Evolutionary conservation across 2,797 vertebrate genomes (phyloP), one percentile per base, ranked within the genome.

Genomic region (Neomorphus geoffroyi): DNA sequence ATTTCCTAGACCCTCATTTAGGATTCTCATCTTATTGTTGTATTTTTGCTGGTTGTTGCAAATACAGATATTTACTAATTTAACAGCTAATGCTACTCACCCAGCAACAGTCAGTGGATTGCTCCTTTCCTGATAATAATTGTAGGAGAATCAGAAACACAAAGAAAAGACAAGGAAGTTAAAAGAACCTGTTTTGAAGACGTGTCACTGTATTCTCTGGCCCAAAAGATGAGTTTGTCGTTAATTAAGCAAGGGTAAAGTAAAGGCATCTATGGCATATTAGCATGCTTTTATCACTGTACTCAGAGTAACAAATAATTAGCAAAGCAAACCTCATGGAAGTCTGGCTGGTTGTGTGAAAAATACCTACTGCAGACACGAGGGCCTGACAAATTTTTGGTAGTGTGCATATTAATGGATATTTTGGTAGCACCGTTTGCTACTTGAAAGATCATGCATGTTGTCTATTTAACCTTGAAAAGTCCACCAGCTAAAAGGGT

Each of bases 391-490:
- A 93, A 43, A 87, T 95, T 90, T 95, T 78, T 93, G 72, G 73
- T 95, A 96, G 96, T 93, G 74, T 94, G 66, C 77, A 30, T 92
- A 91, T 97, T 97, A 97, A 97, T 93, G 93, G 95, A 74, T 88
- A 92, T n/a, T 92, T 96, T 94, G 95, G 74, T 65, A 65, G 81
- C 39, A 72, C 90, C 79, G 92, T 97, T 97, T 96, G 65, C 92
- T 91, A 92, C 94, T 96, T 94, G 90, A 92, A 58, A 94, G 70
- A 93, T 92, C 69, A 18, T 58, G 60, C 58, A 80, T 80, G 88
- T 92, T 24, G 26, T 74, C 95, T 88, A 72, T 94, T 97, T 97
- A 97, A 97, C 97, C 97, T 96, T 85, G 71, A 92, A 65, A 91
- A 97, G 73, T 58, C 58, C 94, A 91, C 74, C 92, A 92, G 86